Percentiles rank a stretch among this genome's conserved stretches.
Conservation (phyloP, 1,140 invertebrate genomes). For the Aphaenogaster floridana region DNA sequence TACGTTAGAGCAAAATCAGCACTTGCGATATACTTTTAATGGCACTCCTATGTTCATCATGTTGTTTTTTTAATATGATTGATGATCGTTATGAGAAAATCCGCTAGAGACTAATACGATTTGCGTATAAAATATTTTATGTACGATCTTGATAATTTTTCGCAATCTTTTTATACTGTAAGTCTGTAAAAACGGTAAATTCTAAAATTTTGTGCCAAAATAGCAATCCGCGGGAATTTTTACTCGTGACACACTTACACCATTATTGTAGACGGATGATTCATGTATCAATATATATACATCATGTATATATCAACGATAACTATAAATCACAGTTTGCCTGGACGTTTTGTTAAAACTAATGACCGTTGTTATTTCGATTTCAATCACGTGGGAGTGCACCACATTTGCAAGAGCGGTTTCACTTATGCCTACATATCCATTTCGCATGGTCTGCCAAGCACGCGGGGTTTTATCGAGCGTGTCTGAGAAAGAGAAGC, state of each 20-base stretch:
- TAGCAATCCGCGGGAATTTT: background rate
- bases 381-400: slow-evolving; percentile 39
- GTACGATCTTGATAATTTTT: background rate
- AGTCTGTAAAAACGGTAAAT: slow-evolving; percentile 6
- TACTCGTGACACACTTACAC: background rate
- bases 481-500: slow-evolving; percentile 44
- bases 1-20: slow-evolving; percentile 18
- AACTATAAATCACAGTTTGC: slow-evolving; percentile 13
- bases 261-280: background rate
- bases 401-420: slow-evolving; percentile 31
- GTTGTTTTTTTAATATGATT: slow-evolving; percentile 23
- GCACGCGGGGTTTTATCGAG: slow-evolving; percentile 42
- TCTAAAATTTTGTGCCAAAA: background rate
- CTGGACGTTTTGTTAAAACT: slow-evolving; percentile 19
- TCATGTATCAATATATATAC: background rate
- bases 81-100: slow-evolving; percentile 26
- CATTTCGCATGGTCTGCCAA: slow-evolving; percentile 39
- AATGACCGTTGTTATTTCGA: slow-evolving; percentile 52
- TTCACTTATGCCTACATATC: slow-evolving; percentile 46
- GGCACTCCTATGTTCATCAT: background rate
- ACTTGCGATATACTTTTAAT: slow-evolving; percentile 34
- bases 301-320: background rate
- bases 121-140: slow-evolving; percentile 6
- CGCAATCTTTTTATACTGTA: background rate
- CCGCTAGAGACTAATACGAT: background rate